phyloP scores from a whole-genome alignment of 2,888 invertebrate genomes.

The Emmelina monodactyla region DNA sequence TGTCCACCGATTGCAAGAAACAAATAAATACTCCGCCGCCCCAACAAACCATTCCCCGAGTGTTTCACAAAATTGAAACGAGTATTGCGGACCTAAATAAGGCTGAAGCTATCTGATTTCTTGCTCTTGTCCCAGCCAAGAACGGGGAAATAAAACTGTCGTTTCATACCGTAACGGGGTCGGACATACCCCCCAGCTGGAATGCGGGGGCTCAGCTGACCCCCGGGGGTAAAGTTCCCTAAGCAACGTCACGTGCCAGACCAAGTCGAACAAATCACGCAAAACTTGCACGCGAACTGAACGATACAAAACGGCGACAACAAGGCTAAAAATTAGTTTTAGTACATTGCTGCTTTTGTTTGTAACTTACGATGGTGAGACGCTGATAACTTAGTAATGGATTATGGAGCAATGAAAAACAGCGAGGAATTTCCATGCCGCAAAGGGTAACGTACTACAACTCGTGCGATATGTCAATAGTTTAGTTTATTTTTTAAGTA shows the following conservation, averaged over 20 bases:
- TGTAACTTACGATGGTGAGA: accelerated
- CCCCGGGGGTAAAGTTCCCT: constrained; percentile 42
- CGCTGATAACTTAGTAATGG: constrained; percentile 18
- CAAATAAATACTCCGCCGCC: no score
- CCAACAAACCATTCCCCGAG: no score
- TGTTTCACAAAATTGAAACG: no score
- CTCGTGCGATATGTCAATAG: constrained; percentile 49
- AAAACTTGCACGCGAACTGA: constrained; percentile 37
- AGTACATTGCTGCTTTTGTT: constrained; percentile 17
- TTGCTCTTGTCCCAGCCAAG: constrained; percentile 30
- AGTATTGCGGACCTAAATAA: constrained; percentile 23
- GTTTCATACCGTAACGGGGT: constrained; percentile 53
- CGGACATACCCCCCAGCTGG: constrained; percentile 49
- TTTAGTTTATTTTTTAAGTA: constrained; percentile 48
- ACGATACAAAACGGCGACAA: neutral
- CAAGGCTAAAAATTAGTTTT: neutral
- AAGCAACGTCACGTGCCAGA: constrained; percentile 53
- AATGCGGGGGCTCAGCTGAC: constrained; percentile 44
- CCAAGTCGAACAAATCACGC: constrained; percentile 57
- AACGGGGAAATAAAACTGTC: constrained; percentile 51
- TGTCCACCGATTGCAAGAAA: no score
- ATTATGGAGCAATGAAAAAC: constrained; percentile 3
- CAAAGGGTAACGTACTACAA: no score
- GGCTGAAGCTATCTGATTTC: constrained; percentile 29
- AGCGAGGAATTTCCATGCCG: constrained; percentile 4